Evolutionary conservation across 2,113 vertebrate species (phyloP), one percentile per base, ranked within the genome.

Genomic region (Edolisoma coerulescens): DNA sequence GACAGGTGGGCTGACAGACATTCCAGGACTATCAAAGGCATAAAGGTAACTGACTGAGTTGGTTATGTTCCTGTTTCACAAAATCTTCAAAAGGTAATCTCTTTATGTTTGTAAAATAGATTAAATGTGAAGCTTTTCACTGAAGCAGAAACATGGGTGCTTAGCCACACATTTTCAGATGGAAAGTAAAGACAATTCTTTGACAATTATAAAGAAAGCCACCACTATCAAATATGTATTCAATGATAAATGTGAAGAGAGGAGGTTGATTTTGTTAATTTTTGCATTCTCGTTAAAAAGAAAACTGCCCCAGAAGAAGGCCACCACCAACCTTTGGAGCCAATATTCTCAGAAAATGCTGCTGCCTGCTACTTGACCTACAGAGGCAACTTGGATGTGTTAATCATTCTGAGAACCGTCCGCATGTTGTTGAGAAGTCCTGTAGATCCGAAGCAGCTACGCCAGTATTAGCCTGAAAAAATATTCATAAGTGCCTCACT

Each of bases 301-400:
- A 28, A 93, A 89, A 65, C 13, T 67, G 16, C 9, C 14, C 12
- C 75, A 52, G 30, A 47, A 59, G 37, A 76, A 86, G 56, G 39
- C 24, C 60, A 86, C 13, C 28, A 49, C 2, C 32, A 71, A 3
- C 7, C 19, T 88, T 74, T 78, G 23, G 33, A 83, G 35, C 8
- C 56, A 60, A 33, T 11, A 59, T 41, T 59, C 59, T 70, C 42
- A 59, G 64, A 6, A 52, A 69, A 81, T 8, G 13, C 30, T 90
- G 15, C 45, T 2, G 2, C 33, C 39, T 67, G 13, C 39, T 47
- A 47, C 19, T 78, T 49, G 30, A 77, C 35, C 42, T 67, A n/a
- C 30, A 69, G 30, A 69, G 32, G 27, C 42, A 74, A 9, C 10
- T 8, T 0, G 56, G n/a, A 16, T 1, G 0, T 56, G 4, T 37